Base-by-base conservation (phyloP, 2,797 vertebrate genomes). In the Morus bassanus region DNA sequence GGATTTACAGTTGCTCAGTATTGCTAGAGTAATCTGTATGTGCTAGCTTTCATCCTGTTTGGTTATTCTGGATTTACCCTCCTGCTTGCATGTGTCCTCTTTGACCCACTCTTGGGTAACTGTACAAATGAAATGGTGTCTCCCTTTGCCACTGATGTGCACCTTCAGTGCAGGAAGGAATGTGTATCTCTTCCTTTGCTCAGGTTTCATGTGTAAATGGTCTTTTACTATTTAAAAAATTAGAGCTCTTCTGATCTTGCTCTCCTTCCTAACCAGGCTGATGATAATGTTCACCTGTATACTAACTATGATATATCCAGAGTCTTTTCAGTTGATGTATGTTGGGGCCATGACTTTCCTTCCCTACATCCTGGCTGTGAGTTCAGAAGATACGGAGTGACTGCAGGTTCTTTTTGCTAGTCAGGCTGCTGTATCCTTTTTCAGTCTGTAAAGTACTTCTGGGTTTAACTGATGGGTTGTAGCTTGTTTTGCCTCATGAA, bases 1-100 rank as follows among this genome's bases (percentile, higher is more conserved):
- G 57, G 31, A 30, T 53, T 60, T 70, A 21, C 9, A 24, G 50
- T 79, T 91, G 51, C 65, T 85, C 16, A 57, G 43, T 25, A 6
- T 41, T 88, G 51, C 27, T 82, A 4, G 50, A 73, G 48, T 54
- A 28, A 24, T 75, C 37, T 57, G 1, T 53, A 2, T 65, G 24
- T 82, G 57, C 18, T 60, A 15, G 31, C 35, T 91, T 83, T 35
- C 6, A 27, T 50, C 24, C 46, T 51, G 17, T 43, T 51, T 56
- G 63, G 16, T 79, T 46, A 33, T 48, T 70, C 48, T 37, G 25
- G 0, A 21, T 19, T 60, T 65, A n/a, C 28, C 24, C 18, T 78
- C 15, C 35, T n/a, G 28, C 22, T 83, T 59, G 24, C 46, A 39
- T 0, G 0, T 48, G 9, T 4, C 10, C 21, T 41, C 31, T 73